These are phyloP conservation scores for Olivierus martensii DNA, from an alignment of 1,140 invertebrate species.

Conservation along the genomic window DNA sequence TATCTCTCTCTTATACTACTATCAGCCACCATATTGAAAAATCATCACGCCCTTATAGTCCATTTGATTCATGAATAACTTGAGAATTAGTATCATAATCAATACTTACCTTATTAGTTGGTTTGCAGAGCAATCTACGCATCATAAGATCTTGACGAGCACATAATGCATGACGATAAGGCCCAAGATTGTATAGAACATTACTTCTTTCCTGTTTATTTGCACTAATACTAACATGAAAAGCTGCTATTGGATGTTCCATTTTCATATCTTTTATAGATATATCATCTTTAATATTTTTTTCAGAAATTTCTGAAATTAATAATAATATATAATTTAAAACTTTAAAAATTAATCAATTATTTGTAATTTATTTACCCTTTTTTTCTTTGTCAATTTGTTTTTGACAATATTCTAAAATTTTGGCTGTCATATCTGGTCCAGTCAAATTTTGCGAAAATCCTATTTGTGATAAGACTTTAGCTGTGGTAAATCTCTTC, in stretches of 20 bases:
- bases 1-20: no score
- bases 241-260: conserved; percentile 15
- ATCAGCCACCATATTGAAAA: no score
- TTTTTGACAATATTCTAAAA: conserved; percentile 14
- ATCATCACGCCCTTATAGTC: no score
- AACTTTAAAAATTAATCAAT: no score
- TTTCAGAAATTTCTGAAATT: no score
- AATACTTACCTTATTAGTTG: conserved; percentile 9
- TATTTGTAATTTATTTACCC: no score
- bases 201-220: conserved; percentile 11
- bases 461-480: conserved; percentile 16
- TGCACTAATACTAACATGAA: conserved; percentile 13
- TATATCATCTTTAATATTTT: no score
- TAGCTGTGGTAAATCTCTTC: conserved; percentile 10
- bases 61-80: no score
- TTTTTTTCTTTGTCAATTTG: conserved; percentile 10
- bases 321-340: no score
- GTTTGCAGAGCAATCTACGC: conserved; percentile 11
- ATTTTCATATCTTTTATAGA: not conserved
- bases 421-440: conserved; percentile 4
- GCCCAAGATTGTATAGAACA: conserved; percentile 13
- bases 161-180: conserved; percentile 14
- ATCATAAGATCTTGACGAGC: conserved; percentile 14
- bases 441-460: conserved; percentile 16
- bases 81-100: no score